These are phyloP conservation scores for Cantharis lateralis DNA, from an alignment of 2,888 invertebrate genomes.

Conservation along the genomic window DNA sequence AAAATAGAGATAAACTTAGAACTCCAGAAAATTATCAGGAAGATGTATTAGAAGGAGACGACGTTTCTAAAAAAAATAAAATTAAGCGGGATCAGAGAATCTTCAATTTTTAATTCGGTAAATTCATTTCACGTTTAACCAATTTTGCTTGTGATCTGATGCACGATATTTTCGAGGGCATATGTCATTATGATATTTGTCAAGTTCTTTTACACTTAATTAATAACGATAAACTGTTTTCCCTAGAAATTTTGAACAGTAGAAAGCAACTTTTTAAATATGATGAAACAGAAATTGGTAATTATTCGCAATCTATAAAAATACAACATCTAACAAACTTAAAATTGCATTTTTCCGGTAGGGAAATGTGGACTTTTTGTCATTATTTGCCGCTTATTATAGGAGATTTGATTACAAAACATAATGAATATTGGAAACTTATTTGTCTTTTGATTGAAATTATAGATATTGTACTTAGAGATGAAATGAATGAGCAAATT, in stretches of 20 bases:
- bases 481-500: background rate
- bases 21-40: background rate
- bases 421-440: background rate
- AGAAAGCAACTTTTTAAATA: background rate
- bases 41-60: background rate
- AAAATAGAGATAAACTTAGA: background rate
- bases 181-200: background rate
- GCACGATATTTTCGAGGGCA: background rate
- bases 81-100: background rate
- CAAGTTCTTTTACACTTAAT: background rate
- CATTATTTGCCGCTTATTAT: background rate
- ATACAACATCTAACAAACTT: background rate
- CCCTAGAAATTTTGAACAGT: background rate
- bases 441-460: background rate
- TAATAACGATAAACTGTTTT: background rate
- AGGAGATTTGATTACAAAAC: background rate
- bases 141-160: background rate
- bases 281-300: background rate
- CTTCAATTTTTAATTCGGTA: background rate
- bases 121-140: background rate
- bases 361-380: background rate
- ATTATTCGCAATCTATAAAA: background rate
- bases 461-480: background rate
- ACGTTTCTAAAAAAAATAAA: background rate
- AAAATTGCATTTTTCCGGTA: background rate